Evolutionary conservation across 2,113 vertebrate species (phyloP).

Genomic region (Rhizomys pruinosus): DNA sequence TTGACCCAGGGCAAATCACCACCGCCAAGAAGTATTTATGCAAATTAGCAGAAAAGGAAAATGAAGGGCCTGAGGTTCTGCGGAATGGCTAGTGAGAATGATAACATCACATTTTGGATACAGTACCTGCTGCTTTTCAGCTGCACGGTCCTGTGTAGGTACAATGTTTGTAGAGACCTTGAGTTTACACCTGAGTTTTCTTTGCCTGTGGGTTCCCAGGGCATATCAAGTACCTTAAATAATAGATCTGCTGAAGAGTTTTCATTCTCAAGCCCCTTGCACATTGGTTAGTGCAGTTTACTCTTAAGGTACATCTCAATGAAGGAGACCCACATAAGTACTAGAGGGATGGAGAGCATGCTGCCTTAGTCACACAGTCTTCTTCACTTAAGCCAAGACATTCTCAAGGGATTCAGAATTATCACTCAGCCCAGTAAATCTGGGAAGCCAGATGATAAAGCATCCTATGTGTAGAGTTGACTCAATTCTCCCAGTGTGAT

Average conservation of each 20-base stretch:
- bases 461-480: not conserved
- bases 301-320: not conserved
- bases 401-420: not conserved
- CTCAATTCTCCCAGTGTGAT: conserved; percentile 4
- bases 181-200: not conserved
- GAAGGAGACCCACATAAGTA: conserved; percentile 1
- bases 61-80: not conserved
- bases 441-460: not conserved
- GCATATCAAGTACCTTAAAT: not conserved
- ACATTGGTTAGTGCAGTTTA: not conserved
- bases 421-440: not conserved
- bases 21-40: not conserved
- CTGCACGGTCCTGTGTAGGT: not conserved
- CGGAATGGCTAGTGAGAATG: not conserved
- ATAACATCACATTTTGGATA: not conserved
- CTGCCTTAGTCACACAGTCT: not conserved
- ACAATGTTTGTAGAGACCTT: not conserved
- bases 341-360: not conserved
- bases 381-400: not conserved
- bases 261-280: not conserved
- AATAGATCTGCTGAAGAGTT: not conserved
- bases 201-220: not conserved
- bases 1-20: conserved; percentile 12
- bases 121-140: not conserved
- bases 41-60: conserved; percentile 28